These are phyloP conservation scores for Cisticola juncidis DNA, from an alignment of 2,113 vertebrate genomes.

Conservation along the genomic window DNA sequence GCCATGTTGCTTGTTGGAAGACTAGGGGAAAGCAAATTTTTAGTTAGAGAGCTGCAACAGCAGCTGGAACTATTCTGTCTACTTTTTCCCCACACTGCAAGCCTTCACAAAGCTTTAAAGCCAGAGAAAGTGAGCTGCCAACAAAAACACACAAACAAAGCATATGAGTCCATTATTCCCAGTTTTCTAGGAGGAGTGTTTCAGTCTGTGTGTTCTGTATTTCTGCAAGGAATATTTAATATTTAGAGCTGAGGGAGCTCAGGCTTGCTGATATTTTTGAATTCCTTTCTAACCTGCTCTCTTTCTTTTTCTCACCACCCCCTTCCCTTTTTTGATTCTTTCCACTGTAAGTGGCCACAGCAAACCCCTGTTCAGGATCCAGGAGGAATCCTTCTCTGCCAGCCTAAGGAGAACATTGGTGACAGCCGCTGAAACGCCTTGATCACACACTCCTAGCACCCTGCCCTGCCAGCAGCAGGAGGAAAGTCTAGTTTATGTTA, in stretches of 20 bases:
- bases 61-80: neutral
- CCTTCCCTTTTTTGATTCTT: neutral
- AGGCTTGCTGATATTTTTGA: neutral
- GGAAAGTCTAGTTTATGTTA: slow-evolving; percentile 36
- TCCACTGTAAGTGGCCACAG: neutral
- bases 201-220: neutral
- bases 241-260: neutral
- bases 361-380: neutral
- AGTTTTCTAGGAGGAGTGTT: neutral
- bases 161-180: neutral
- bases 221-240: neutral
- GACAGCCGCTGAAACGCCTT: rapidly evolving
- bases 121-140: neutral
- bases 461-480: neutral
- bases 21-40: neutral
- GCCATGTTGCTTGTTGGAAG: neutral
- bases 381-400: neutral
- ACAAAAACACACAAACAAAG: neutral
- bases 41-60: neutral
- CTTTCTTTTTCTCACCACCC: neutral
- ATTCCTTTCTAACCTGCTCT: neutral
- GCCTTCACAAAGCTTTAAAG: neutral
- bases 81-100: neutral
- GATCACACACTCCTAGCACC: slow-evolving; percentile 1
- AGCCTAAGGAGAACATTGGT: neutral